Conservation (phyloP, 2,797 vertebrate species). For the Pseudotriccus pelzelni region DNA sequence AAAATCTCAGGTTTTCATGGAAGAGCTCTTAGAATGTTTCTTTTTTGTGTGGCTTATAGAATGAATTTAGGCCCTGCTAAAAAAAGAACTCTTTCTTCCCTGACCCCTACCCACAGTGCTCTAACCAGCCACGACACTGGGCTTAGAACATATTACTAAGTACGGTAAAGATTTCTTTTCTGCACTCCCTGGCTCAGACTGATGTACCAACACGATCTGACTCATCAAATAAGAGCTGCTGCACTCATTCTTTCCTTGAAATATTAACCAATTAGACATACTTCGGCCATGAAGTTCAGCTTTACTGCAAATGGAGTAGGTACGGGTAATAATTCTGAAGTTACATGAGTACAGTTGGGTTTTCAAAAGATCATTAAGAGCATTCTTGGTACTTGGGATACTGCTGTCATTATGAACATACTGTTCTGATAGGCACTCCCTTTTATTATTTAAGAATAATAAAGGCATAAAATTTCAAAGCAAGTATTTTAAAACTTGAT, state of each 20-base stretch:
- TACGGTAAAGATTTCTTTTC: not conserved
- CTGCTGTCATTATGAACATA: not conserved
- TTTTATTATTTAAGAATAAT: not conserved
- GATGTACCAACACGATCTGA: not conserved
- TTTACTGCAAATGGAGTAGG: not conserved
- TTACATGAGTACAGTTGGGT: accelerated
- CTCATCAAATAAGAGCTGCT: not conserved
- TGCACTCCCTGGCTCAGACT: accelerated
- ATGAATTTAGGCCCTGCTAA: not conserved
- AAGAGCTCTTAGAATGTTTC: not conserved
- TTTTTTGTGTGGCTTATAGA: not conserved
- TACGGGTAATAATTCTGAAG: not conserved
- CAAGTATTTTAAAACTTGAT: not conserved
- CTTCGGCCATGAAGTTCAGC: not conserved
- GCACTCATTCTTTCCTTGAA: not conserved
- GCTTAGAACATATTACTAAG: not conserved
- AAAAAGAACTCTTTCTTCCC: not conserved
- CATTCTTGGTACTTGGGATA: not conserved
- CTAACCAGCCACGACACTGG: not conserved
- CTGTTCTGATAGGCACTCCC: not conserved
- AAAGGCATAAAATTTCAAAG: not conserved
- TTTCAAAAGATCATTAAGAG: not conserved
- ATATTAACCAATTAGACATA: not conserved
- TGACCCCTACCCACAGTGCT: not conserved
- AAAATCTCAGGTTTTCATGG: not conserved